A percentile compares a stretch with the other conserved stretches of the same genome.
phyloP scores from a whole-genome alignment of 2,888 invertebrate species.

The Oxystoma pomonae region DNA sequence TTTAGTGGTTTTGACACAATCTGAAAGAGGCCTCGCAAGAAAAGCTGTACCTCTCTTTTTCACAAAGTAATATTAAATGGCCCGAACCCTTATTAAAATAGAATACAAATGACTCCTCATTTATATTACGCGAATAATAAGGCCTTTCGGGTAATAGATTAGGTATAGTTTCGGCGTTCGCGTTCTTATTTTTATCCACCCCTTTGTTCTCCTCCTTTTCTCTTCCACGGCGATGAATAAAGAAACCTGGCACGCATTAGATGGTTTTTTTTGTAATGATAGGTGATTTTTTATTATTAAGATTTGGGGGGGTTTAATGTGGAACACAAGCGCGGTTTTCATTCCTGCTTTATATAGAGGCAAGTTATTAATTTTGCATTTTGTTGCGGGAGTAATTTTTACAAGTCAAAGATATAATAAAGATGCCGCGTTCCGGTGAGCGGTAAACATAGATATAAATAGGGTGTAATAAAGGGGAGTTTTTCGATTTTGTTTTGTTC shows the following conservation, averaged over 20 bases:
- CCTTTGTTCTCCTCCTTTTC: not conserved
- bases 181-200: conserved; percentile 17
- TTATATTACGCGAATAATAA: conserved; percentile 39
- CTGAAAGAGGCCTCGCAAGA: too few species aligned
- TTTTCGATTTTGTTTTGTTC: not conserved
- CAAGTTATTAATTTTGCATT: conserved; percentile 33
- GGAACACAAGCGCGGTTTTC: conserved; percentile 12
- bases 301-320: conserved; percentile 32
- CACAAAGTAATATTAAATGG: conserved; percentile 38
- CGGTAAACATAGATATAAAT: conserved; percentile 2
- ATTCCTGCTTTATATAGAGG: not conserved
- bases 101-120: conserved; percentile 41
- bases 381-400: conserved; percentile 32
- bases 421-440: conserved; percentile 13
- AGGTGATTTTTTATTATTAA: conserved; percentile 43
- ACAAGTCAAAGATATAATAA: conserved; percentile 34
- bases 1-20: too few species aligned
- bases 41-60: not conserved
- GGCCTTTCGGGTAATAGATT: conserved; percentile 36
- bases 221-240: not conserved
- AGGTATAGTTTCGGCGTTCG: conserved; percentile 35
- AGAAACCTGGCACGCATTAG: conserved; percentile 27
- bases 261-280: conserved; percentile 38
- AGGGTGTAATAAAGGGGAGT: not conserved
- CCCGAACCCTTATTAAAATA: conserved; percentile 42